Percentiles rank a stretch among this genome's conserved stretches.
These are phyloP conservation scores for Drosophila niveifrons DNA, from an alignment of 2,888 invertebrate genomes.

Conservation along the genomic window DNA sequence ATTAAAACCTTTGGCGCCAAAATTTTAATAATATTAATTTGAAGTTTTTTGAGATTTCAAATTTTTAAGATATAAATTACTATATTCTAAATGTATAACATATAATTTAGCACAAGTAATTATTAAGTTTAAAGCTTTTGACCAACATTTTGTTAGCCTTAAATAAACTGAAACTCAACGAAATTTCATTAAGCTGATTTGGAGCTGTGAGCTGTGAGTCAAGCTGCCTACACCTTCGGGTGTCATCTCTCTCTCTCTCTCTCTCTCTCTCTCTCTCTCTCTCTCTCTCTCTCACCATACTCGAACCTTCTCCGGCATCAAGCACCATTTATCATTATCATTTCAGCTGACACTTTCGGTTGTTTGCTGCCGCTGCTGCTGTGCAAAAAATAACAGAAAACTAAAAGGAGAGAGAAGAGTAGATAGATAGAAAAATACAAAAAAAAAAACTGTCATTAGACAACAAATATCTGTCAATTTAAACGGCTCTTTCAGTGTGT, in stretches of 20 bases:
- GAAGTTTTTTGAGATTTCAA: too few species aligned
- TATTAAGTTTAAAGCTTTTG: too few species aligned
- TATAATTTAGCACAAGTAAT: too few species aligned
- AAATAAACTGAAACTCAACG: background rate
- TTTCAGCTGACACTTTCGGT: slow-evolving; percentile 50
- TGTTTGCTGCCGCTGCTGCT: slow-evolving; percentile 19
- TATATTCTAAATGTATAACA: too few species aligned
- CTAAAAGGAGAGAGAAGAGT: slow-evolving; percentile 1
- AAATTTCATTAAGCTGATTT: slow-evolving; percentile 21
- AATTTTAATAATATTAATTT: too few species aligned
- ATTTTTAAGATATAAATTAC: too few species aligned
- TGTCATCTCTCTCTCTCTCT: slow-evolving; percentile 11
- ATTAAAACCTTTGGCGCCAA: too few species aligned
- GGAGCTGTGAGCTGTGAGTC: background rate
- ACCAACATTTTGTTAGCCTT: background rate
- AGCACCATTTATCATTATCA: slow-evolving; percentile 57
- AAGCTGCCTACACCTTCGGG: slow-evolving; percentile 9
- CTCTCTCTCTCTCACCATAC: slow-evolving; percentile 7
- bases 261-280: slow-evolving; percentile 14
- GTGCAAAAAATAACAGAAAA: slow-evolving; percentile 35
- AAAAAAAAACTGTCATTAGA: slow-evolving; percentile 48
- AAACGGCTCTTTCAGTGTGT: slow-evolving; percentile 52
- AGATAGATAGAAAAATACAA: too few species aligned
- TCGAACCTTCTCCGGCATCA: slow-evolving; percentile 20
- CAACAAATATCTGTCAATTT: slow-evolving; percentile 58